Evolutionary conservation across 2,113 vertebrate species (phyloP), one percentile per base, ranked within the genome.

Genomic region (Gnathonemus echidnorhynchus): DNA sequence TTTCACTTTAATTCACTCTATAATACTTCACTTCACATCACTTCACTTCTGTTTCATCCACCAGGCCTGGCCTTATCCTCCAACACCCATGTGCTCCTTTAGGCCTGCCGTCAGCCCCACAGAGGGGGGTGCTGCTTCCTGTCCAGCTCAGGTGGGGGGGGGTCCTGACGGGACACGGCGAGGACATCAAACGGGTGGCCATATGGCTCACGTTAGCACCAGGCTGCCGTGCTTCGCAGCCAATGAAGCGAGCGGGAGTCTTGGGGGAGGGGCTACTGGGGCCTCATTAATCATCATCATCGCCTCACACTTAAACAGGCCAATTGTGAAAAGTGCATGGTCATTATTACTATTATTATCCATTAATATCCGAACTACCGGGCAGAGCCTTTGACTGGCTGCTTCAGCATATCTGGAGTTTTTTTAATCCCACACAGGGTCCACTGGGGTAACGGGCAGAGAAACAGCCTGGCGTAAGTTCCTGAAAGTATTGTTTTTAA

Each of bases 191-290:
- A 96, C 94, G 94, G 90, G 15, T 91, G 92, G 90, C 88, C 95
- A 96, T 96, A 96, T 95, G 96, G 95, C 95, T 87, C 94, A 62
- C 91, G 92, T 97, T 96, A 96, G 85, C 90, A 88, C 53, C 89
- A 92, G 90, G 86, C 91, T 93, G 95, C 52, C 87, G 21, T 92
- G 95, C 93, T 91, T 91, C 88, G 91, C 92, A 90, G 94, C 85
- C 93, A 91, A 88, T 94, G 94, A 87, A 53, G 11, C 4, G 13
- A n/a, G 15, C 21, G 5, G 8, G 50, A 3, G 94, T 27, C 21
- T 46, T 3, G 31, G 49, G 70, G 74, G 74, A 52, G 48, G 46
- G 46, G 58, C 70, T 52, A 52, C 48, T 11, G 19, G 31, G 21
- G 77, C 49, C 24, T 52, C 66, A 83, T 89, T 45, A 39, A 53